Conservation (phyloP, 2,113 vertebrate genomes). For the Ploceus nigricollis region DNA sequence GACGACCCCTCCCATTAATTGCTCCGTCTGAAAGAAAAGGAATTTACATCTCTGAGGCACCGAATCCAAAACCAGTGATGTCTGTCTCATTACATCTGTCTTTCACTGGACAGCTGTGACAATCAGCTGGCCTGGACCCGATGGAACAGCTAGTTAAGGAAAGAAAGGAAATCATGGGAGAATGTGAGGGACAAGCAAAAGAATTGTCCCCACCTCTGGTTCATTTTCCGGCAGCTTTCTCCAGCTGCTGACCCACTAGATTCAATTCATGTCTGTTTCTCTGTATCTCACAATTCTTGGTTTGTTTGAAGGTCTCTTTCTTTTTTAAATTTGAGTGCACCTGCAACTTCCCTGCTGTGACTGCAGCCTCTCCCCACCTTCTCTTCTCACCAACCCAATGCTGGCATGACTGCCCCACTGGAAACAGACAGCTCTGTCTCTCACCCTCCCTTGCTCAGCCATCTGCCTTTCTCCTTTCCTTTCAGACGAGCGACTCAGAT, state of each 20-base stretch:
- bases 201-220: background rate
- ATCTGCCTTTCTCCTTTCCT: background rate
- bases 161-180: background rate
- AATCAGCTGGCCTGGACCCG: background rate
- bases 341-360: background rate
- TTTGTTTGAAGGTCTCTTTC: background rate
- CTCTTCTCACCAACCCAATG: background rate
- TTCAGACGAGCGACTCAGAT: background rate
- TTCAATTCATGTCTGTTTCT: background rate
- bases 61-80: background rate
- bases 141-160: background rate
- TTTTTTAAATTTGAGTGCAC: background rate
- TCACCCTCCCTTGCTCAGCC: background rate
- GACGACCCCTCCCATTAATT: constrained; percentile 62
- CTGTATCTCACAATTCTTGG: background rate
- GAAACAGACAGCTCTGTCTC: background rate
- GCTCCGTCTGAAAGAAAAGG: constrained; percentile 73
- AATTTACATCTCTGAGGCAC: background rate
- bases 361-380: background rate
- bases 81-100: background rate
- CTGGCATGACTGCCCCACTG: background rate
- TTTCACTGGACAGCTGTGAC: background rate
- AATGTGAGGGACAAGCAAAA: background rate
- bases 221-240: background rate
- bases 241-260: background rate